phyloP scores from a whole-genome alignment of 2,888 invertebrate genomes.

The Acanthococcus lagerstroemiae region DNA sequence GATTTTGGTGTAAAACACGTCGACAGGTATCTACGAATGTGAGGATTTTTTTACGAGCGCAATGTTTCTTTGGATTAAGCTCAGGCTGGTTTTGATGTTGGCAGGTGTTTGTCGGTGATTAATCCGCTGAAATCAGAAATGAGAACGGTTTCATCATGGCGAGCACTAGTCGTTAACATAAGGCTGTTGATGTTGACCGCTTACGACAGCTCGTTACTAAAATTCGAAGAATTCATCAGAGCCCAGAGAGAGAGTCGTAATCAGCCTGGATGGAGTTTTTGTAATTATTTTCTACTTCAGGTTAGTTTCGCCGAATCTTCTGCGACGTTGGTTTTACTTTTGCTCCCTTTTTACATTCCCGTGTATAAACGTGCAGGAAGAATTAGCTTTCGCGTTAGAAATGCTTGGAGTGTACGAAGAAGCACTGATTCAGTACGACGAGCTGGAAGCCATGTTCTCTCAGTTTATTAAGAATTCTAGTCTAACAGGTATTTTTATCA shows the following conservation, averaged over 20 bases:
- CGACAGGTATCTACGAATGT: constrained; percentile 51
- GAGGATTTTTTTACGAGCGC: background rate
- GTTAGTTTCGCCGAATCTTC: constrained; percentile 44
- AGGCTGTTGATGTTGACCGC: constrained; percentile 73
- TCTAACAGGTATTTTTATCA: constrained; percentile 51
- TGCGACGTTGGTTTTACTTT: background rate
- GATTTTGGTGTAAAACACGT: constrained; percentile 87
- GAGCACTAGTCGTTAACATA: constrained; percentile 69
- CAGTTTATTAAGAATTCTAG: constrained; percentile 93
- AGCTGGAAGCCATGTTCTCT: constrained; percentile 90
- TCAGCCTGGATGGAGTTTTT: constrained; percentile 87
- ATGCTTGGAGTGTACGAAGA: constrained; percentile 89
- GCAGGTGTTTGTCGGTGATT: constrained; percentile 77
- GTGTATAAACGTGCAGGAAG: too few relatives aligned
- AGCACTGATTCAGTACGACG: constrained; percentile 92
- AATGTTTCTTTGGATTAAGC: background rate
- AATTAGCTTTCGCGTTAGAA: constrained; percentile 87
- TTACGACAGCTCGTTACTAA: constrained; percentile 72
- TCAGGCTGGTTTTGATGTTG: constrained; percentile 41
- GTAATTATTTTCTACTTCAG: constrained; percentile 85
- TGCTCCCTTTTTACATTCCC: too few relatives aligned
- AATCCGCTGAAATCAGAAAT: constrained; percentile 85
- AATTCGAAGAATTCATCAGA: constrained; percentile 82
- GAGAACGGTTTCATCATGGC: constrained; percentile 82
- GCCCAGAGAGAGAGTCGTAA: constrained; percentile 82